Conservation (phyloP, 2,888 invertebrate species). For the Trissoscelio sp. region DNA sequence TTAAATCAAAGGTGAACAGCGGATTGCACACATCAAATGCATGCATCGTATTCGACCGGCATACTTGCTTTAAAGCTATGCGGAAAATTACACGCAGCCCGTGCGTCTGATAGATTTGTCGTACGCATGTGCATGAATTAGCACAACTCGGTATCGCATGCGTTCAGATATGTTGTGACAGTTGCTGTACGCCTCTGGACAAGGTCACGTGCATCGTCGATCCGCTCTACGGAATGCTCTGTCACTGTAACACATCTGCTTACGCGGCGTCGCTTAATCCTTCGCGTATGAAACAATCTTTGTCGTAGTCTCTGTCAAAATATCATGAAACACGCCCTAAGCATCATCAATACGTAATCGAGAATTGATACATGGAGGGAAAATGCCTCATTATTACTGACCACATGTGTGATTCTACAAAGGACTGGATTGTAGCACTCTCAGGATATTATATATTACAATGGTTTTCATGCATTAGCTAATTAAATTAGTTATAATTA, state of each 20-base stretch:
- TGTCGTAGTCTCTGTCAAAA: conserved; percentile 33
- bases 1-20: conserved; percentile 79
- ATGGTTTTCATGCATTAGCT: too few species aligned
- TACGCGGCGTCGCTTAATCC: conserved; percentile 45
- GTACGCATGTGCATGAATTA: conserved; percentile 74
- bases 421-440: too few species aligned
- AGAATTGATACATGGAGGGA: too few species aligned
- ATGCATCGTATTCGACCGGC: conserved; percentile 70
- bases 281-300: conserved; percentile 51
- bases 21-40: conserved; percentile 78
- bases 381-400: too few species aligned
- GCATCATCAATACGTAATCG: conserved; percentile 2
- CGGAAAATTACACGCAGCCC: conserved; percentile 72
- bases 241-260: conserved; percentile 56
- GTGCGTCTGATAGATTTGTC: conserved; percentile 76
- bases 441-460: too few species aligned
- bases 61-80: conserved; percentile 71
- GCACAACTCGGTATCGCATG: conserved; percentile 69
- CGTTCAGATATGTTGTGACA: conserved; percentile 68
- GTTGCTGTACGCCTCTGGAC: conserved; percentile 66
- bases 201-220: conserved; percentile 69
- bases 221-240: conserved; percentile 51
- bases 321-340: conserved; percentile 5
- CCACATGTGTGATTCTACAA: too few species aligned
- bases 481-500: too few species aligned